Percentiles rank a stretch among this genome's conserved stretches.
Evolutionary conservation across 1,140 invertebrate species (phyloP).

Genomic region (Venturia canescens): DNA sequence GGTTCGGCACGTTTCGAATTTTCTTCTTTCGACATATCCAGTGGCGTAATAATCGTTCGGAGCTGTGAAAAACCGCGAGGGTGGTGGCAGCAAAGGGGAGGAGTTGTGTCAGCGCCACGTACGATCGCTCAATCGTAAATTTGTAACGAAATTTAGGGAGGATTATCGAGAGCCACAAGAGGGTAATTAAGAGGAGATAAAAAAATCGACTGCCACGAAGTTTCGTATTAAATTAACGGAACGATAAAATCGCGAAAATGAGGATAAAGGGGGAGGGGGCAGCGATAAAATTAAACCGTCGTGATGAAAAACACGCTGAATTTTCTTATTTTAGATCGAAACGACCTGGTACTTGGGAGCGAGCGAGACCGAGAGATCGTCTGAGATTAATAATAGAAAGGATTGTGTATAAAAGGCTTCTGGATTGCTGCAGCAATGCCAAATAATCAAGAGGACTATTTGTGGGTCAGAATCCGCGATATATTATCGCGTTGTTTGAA

Average conservation of each 20-base stretch:
- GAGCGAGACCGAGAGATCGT: not conserved
- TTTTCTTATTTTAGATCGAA: conserved; percentile 5
- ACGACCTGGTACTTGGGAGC: not conserved
- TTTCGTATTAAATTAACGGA: not conserved
- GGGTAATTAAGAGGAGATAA: not conserved
- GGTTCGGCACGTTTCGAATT: too few relatives aligned
- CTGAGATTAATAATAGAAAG: conserved; percentile 25
- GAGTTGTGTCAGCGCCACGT: too few relatives aligned
- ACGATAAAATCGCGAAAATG: not conserved
- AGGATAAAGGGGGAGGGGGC: conserved; percentile 1
- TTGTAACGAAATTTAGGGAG: too few relatives aligned
- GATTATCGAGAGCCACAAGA: too few relatives aligned
- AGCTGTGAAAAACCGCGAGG: too few relatives aligned
- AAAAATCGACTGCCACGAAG: not conserved
- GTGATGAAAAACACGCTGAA: not conserved
- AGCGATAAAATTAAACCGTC: not conserved
- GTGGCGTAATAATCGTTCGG: too few relatives aligned
- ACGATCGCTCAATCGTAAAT: too few relatives aligned
- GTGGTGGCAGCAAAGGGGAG: too few relatives aligned
- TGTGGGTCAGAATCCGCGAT: conserved; percentile 1
- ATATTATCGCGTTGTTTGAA: not conserved
- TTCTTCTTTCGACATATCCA: too few relatives aligned
- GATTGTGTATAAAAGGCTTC: conserved; percentile 27
- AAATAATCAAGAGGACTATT: conserved; percentile 23
- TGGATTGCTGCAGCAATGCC: conserved; percentile 23